Evolutionary conservation across 2,888 invertebrate species (phyloP).

Genomic region (Plagodis pulveraria): DNA sequence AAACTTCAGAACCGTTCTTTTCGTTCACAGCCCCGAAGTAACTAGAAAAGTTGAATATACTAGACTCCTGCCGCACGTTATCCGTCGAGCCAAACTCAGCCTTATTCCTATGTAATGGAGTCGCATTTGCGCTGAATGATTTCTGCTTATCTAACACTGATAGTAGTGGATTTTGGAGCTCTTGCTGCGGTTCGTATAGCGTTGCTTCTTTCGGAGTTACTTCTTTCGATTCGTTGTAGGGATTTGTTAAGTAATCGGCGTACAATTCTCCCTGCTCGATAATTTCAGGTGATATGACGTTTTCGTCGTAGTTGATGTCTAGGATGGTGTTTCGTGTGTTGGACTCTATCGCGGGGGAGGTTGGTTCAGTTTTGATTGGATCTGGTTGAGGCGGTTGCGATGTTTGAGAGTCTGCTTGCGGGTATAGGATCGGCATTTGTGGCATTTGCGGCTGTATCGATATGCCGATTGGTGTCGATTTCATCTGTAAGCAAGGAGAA

Average conservation of each 20-base stretch:
- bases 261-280: conserved; percentile 71
- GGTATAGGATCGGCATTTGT: conserved; percentile 69
- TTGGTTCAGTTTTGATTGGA: conserved; percentile 41
- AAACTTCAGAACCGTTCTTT: conserved; percentile 86
- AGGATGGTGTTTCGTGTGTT: conserved; percentile 25
- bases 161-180: conserved; percentile 48
- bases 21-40: conserved; percentile 86
- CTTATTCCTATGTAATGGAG: conserved; percentile 72
- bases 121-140: conserved; percentile 72
- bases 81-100: conserved; percentile 77
- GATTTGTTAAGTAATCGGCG: conserved; percentile 84
- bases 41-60: conserved; percentile 86
- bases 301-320: conserved; percentile 38
- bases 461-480: conserved; percentile 87
- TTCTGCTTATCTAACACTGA: conserved; percentile 52
- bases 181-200: conserved; percentile 60
- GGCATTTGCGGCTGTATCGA: conserved; percentile 66
- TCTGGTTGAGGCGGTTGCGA: conserved; percentile 18
- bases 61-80: conserved; percentile 68
- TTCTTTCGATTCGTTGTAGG: conserved; percentile 76
- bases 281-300: conserved; percentile 35
- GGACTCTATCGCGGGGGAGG: conserved; percentile 36
- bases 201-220: conserved; percentile 57
- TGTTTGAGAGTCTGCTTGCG: conserved; percentile 43
- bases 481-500: conserved; percentile 78